Conservation (phyloP, 2,797 vertebrate genomes). For the Monodelphis domestica region DNA sequence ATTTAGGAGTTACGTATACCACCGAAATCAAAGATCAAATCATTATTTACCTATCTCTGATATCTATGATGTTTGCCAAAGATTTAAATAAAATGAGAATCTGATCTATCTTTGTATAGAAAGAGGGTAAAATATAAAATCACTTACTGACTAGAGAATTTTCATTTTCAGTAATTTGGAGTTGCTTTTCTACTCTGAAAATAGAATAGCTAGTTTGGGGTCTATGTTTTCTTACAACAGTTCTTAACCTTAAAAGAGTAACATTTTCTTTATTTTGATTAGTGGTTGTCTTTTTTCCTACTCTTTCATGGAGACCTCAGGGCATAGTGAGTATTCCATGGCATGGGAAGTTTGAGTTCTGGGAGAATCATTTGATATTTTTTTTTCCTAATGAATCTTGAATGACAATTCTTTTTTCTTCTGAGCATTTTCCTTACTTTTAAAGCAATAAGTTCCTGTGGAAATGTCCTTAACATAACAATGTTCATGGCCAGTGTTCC, state of each 20-base stretch:
- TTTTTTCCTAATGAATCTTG: conserved; percentile 85
- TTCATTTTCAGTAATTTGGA: conserved; percentile 62
- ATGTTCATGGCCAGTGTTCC: conserved; percentile 71
- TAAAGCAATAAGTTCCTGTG: conserved; percentile 84
- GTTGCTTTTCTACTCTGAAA: conserved; percentile 70
- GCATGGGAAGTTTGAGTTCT: neutral
- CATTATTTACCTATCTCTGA: neutral
- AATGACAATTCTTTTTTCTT: conserved; percentile 83
- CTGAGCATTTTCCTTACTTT: conserved; percentile 83
- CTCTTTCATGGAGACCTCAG: conserved; percentile 12
- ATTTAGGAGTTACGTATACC: neutral
- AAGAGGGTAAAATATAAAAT: neutral
- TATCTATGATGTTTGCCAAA: neutral
- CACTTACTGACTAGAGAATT: neutral
- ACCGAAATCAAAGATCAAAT: neutral
- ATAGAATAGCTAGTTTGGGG: conserved; percentile 61
- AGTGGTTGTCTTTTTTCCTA: neutral
- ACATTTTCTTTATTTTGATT: neutral
- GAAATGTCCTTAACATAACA: conserved; percentile 84
- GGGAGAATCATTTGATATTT: conserved; percentile 32
- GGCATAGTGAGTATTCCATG: neutral
- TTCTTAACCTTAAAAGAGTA: neutral
- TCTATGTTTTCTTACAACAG: conserved; percentile 54
- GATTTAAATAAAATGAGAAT: neutral
- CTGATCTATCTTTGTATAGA: too few relatives aligned